Evolutionary conservation across 2,797 vertebrate species (phyloP).

Genomic region (Falco concolor): DNA sequence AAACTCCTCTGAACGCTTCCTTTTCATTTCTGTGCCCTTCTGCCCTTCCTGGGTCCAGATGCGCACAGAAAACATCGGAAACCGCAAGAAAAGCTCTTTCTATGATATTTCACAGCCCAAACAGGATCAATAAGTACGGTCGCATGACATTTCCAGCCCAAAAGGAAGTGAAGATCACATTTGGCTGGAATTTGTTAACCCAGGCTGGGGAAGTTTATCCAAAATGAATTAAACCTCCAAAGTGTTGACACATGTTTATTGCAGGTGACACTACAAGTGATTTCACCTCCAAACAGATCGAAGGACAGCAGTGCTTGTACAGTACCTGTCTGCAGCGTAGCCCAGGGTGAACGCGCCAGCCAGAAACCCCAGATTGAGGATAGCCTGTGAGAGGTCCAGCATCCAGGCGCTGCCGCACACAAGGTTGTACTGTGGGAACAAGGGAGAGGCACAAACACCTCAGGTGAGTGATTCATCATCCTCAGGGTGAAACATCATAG

Average conservation of each 20-base stretch:
- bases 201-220: background rate
- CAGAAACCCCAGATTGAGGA: slow-evolving; percentile 89
- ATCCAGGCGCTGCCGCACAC: slow-evolving; percentile 88
- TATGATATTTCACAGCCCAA: background rate
- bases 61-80: background rate
- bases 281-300: background rate
- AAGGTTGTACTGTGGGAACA: slow-evolving; percentile 84
- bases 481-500: background rate
- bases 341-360: slow-evolving; percentile 85
- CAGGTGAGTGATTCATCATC: background rate
- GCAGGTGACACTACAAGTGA: background rate
- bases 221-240: background rate
- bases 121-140: background rate
- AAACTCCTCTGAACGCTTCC: background rate
- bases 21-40: background rate
- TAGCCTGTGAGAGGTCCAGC: slow-evolving; percentile 88
- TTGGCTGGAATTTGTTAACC: background rate
- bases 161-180: background rate
- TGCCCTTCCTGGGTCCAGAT: background rate
- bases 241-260: background rate
- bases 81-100: background rate
- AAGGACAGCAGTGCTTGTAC: background rate
- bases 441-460: background rate
- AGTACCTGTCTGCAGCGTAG: slow-evolving; percentile 92
- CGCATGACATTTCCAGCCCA: background rate